Evolutionary conservation across 2,888 invertebrate genomes (phyloP), one percentile per base, ranked within the genome.

Genomic region (Liodrosophila aerea): DNA sequence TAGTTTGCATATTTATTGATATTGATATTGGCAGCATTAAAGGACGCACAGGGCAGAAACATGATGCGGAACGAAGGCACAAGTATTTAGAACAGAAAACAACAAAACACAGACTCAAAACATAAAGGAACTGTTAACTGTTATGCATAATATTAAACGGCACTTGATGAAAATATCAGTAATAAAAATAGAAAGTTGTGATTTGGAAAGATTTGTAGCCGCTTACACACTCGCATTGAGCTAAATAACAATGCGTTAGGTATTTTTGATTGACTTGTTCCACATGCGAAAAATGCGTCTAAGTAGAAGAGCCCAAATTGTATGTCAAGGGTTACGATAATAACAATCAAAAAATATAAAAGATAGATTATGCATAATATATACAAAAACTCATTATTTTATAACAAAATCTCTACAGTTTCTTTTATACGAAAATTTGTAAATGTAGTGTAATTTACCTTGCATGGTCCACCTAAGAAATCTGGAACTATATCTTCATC

Each of bases 391-490:
- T n/a, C 5, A 58, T 43, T 7, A 12, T 43, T 45, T 27, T 13
- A 13, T 33, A 11, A 9, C 8, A 16, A 12, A n/a, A 12, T 4
- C n/a, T 39, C 11, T 22, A 45, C 36, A 58, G 12, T 15, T 8
- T 40, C 31, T 22, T 1, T 30, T 18, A 7, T 43, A 13, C 5
- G 9, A 9, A 7, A 30, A 29, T 31, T 15, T 7, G 11, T 5
- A 29, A 8, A n/a, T 11, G 7, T 5, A 16, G 30, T 4, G 7
- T 1, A 37, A 51, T 68, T 63, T 89, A 96, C 97, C 93, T 94
- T 95, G 90, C 95, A 95, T 9, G 94, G 92, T 53, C 97, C 97
- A n/a, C 96, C 97, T 1, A 98, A 92, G 91, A 98, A 98, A 89
- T 97, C 97, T 0, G 98, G 98, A 61, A 98, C 94, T 82, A 93